Evolutionary conservation across 2,797 vertebrate genomes (phyloP), one percentile per base, ranked within the genome.

Genomic region (Artibeus jamaicensis): DNA sequence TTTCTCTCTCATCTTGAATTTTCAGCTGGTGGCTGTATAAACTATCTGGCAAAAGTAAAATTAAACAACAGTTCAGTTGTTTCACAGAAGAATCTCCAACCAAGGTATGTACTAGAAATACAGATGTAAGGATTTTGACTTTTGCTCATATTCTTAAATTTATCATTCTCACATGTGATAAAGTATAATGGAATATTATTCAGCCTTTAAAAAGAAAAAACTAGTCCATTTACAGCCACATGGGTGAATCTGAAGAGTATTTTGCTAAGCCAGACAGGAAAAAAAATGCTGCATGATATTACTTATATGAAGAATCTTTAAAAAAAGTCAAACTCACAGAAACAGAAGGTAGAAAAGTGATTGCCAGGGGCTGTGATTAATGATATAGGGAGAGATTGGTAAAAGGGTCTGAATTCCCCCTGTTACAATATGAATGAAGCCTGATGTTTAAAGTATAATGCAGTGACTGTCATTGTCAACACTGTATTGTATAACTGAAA

Each of bases 81-180:
- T 91, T 50, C 50, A 93, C 78, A 87, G 89, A 92, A 95, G 95
- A 96, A 65, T 50, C 90, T 74, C 37, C 81, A 85, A 26, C 59
- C 59, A 59, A 93, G 90, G 95, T 97, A 84, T 26, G 95, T 94
- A 86, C 55, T 81, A 81, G 21, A 93, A 91, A 89, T 84, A 83
- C 10, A 83, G 42, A 50, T 34, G 12, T 76, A 87, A 92, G 9
- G 7, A 79, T 59, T 81, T 93, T 77, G 22, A 62, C 22, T 93
- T 91, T 84, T 93, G 57, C 34, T 77, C n/a, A 37, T 46, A 82
- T 70, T 93, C 32, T 89, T 34, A 86, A 77, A 29, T 22, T 77
- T 77, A 59, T 39, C 6, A 77, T 55, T 82, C 34, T 82, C 26
- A 39, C 0, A 1, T 65, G 44, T 68, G 44, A 22, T 78, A 67